Evolutionary conservation across 2,888 invertebrate genomes (phyloP), one percentile per base, ranked within the genome.

Genomic region (Catocala nupta): DNA sequence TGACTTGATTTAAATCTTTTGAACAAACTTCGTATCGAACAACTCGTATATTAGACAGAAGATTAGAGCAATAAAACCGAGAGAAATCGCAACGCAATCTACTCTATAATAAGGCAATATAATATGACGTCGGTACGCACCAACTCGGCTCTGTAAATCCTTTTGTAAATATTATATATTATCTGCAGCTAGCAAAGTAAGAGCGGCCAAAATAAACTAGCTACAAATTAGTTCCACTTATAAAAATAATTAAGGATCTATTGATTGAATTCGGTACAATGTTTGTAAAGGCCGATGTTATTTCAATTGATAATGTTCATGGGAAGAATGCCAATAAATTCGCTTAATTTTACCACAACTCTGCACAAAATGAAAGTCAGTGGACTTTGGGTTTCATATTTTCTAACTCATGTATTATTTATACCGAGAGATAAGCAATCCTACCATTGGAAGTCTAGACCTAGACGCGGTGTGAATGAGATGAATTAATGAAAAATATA

Each of bases 301-400:
- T 86, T 86, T 84, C 71, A 81, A 75, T 81, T 77, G 75, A 79
- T 79, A 81, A 77, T 78, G 68, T 71, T 70, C 63, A 72, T 77
- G 90, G 90, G 90, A 91, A 86, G 82, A 83, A 86, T 88, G 91
- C 91, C 91, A 92, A 90, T 92, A 89, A 88, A 87, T 88, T 87
- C 84, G 82, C 87, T 90, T 91, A 91, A 91, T 91, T 91, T 91
- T 83, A 84, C 85, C 85, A 88, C 85, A 85, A 82, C 84, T 80
- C 84, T 78, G 81, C 80, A 82, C 84, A 87, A 86, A 88, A 89
- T 86, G 84, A 85, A 87, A 87, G 82, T 81, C 81, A 75, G 82
- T 82, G 76, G 82, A 71, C 65, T 77, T 57, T 62, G 56, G 71
- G 82, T 86, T 86, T 88, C 86, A 89, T 90, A 91, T 90, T 90